Base-by-base conservation (phyloP, 2,888 invertebrate species). In the Macaria notata region DNA sequence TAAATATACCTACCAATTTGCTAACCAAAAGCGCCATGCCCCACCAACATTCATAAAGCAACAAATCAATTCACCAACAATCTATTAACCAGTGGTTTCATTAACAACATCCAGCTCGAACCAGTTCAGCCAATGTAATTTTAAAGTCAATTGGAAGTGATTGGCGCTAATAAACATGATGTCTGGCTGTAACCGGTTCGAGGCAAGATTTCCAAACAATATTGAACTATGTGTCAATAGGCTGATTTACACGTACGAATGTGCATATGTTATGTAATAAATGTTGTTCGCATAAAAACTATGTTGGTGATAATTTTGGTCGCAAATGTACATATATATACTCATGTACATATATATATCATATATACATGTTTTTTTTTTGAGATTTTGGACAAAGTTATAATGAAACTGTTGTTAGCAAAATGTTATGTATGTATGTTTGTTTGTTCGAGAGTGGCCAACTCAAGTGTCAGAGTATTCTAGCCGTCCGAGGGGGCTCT, bases 211-310 rank as follows among this genome's bases (percentile, higher is more conserved):
- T 52, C 44, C 43, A 47, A 49, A 59, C 9, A 30, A 45, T 43
- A 49, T 50, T 48, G 39, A 52, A 44, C 39, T 51, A 43, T 57
- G 57, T 53, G 54, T 49, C 46, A 52, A 60, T 55, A 48, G 30
- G 6, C 42, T 33, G 19, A 19, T 19, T 30, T 31, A 19, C 9
- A 9, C 46, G 50, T 42, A 46, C 47, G 36, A 50, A 48, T 38
- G 39, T 54, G 47, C 33, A 46, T 19, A 46, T 9, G 45, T 61
- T 59, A 63, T 54, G 58, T 60, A 59, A 59, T 55, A 19, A 38
- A 31, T 9, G 43, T 29, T 54, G 56, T 56, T 56, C 49, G 46
- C 50, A 52, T 59, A 49, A 60, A 49, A 53, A 38, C 46, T 41
- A 7, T 45, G 4, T 42, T 9, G 45, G 19, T 38, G 49, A 46